Base-by-base conservation (phyloP, 1,140 invertebrate species). In the Drosophila sproati region DNA sequence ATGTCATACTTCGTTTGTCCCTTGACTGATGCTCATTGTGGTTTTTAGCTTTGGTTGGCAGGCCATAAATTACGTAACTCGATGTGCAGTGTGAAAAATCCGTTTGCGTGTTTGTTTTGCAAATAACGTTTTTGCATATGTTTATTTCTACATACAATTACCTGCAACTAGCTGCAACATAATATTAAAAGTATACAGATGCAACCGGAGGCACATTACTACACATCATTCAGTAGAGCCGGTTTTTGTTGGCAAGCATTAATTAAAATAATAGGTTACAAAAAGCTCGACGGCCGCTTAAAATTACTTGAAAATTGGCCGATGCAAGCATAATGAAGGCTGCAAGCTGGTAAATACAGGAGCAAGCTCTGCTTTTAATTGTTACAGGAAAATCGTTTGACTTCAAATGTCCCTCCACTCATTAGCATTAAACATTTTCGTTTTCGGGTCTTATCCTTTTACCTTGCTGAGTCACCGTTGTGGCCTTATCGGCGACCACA, bases 51-150 rank as follows among this genome's bases (percentile, higher is more conserved):
- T 61, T 63, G 72, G 56, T 43, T 39, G 39, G 52, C 45, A 56
- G 59, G 54, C 45, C 55, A 76, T 69, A 76, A 76, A 76, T 76
- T 76, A 76, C 41, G 69, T 60, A 73, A 76, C 66, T 73, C 43
- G 62, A 72, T 64, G 59, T 63, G 61, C 59, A 60, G 34, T 73
- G 39, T 35, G 39, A 37, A 55, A 59, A 67, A 72, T 56, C 56
- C 68, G 66, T 62, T 32, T 54, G 28, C 6, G 48, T 29, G n/a
- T 63, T 5, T 61, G 20, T 60, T 39, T 28, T 10, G 4, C 6
- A 32, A 34, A 12, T n/a, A 3, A 32, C 10, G 28, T 4, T 3
- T 20, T 20, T 20, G 20, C 28, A 48, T 12, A 34, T 52, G 5
- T 31, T 32, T 12, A 34, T 34, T 20, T 20, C 39, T n/a, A 50